These are phyloP conservation scores for Oryzias melastigma DNA, from an alignment of 2,113 vertebrate species.

Conservation along the genomic window DNA sequence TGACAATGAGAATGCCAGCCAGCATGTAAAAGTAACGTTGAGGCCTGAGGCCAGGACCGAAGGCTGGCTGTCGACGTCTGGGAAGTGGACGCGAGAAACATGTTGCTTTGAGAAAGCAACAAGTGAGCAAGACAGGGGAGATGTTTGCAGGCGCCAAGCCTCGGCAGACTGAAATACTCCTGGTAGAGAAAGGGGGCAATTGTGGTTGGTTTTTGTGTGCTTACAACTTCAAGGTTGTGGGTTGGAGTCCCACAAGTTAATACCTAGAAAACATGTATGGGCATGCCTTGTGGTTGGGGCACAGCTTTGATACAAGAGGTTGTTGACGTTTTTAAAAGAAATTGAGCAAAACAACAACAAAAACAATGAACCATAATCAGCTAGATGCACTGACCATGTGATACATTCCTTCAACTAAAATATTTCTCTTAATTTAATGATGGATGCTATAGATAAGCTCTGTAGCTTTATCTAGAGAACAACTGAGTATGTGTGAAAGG, in stretches of 20 bases:
- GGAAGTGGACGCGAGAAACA: slow-evolving; percentile 34
- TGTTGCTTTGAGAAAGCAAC: slow-evolving; percentile 47
- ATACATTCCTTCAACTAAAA: no score
- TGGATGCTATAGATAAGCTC: no score
- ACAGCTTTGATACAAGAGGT: background rate
- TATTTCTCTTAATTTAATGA: no score
- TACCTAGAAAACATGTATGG: slow-evolving; percentile 40
- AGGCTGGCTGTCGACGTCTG: slow-evolving; percentile 37
- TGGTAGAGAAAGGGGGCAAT: slow-evolving; percentile 45
- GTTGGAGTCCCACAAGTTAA: slow-evolving; percentile 50
- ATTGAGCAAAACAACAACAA: no score
- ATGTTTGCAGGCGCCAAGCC: slow-evolving; percentile 43
- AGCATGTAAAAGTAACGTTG: slow-evolving; percentile 14
- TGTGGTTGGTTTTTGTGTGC: slow-evolving; percentile 53
- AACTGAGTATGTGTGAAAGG: no score
- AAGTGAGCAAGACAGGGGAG: slow-evolving; percentile 48
- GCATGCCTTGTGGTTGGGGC: slow-evolving; percentile 14
- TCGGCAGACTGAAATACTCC: slow-evolving; percentile 63
- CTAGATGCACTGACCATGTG: no score
- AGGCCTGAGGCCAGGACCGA: slow-evolving; percentile 5
- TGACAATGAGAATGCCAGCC: slow-evolving; percentile 15
- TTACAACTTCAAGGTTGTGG: slow-evolving; percentile 68
- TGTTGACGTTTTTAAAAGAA: background rate
- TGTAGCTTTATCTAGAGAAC: no score
- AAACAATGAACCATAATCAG: no score